Percentiles rank a stretch among this genome's conserved stretches.
These are phyloP conservation scores for Ptilonorhynchus violaceus DNA, from an alignment of 2,113 vertebrate species.

Conservation along the genomic window DNA sequence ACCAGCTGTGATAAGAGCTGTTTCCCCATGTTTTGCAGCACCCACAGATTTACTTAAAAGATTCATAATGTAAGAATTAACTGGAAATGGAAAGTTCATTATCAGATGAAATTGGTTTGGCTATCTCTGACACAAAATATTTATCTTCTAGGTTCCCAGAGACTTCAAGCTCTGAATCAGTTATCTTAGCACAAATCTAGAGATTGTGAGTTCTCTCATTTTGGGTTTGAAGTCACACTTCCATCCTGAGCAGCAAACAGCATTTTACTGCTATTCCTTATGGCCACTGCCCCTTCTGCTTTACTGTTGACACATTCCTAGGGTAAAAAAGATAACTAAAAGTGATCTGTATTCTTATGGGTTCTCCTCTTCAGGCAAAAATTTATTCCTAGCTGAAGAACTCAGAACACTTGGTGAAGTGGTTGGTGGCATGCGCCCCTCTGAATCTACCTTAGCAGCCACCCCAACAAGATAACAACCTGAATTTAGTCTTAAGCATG, in stretches of 20 bases:
- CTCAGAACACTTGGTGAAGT: background rate
- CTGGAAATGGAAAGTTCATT: background rate
- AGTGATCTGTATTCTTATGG: background rate
- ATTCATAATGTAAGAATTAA: background rate
- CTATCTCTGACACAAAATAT: background rate
- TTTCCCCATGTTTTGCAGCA: background rate
- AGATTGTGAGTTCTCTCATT: background rate
- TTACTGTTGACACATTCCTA: background rate
- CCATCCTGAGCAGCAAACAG: background rate
- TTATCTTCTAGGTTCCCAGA: background rate
- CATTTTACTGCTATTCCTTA: background rate
- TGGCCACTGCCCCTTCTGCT: background rate
- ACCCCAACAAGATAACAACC: background rate
- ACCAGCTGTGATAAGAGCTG: background rate
- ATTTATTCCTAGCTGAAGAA: background rate
- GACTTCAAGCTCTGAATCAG: background rate
- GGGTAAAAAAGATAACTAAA: background rate
- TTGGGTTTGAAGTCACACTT: background rate
- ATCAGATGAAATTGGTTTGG: background rate
- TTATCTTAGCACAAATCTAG: background rate
- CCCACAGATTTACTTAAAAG: background rate
- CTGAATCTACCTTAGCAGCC: background rate
- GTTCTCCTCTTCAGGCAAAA: background rate
- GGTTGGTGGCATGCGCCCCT: background rate
- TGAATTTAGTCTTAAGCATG: background rate